These are phyloP conservation scores for Drosophila teissieri DNA, from an alignment of 1,140 invertebrate genomes.

Conservation along the genomic window DNA sequence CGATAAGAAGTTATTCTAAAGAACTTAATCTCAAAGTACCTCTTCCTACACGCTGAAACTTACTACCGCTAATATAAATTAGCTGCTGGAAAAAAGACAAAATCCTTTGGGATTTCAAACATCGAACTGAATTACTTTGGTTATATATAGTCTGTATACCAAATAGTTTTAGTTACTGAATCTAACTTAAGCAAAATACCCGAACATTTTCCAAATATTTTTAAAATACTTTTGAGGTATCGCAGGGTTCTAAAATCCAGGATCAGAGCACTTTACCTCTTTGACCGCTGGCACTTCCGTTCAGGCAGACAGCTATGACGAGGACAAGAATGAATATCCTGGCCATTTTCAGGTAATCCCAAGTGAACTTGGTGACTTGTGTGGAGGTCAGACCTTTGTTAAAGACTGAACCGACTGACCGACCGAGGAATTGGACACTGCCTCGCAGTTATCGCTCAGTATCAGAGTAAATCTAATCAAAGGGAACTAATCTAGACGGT, in stretches of 20 bases:
- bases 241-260: neutral
- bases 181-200: too few species aligned
- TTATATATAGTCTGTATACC: too few species aligned
- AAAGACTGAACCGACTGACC: conserved; percentile 45
- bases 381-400: conserved; percentile 35
- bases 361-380: conserved; percentile 15
- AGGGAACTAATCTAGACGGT: conserved; percentile 45
- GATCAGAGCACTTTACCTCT: conserved; percentile 14
- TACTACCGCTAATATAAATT: neutral
- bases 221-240: too few species aligned
- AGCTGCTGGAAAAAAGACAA: neutral
- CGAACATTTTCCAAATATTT: too few species aligned
- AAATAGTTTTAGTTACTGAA: too few species aligned
- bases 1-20: conserved; percentile 6
- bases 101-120: neutral
- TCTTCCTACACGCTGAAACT: neutral
- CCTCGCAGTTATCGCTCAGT: conserved; percentile 27
- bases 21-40: neutral
- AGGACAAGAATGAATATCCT: conserved; percentile 19
- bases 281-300: conserved; percentile 17
- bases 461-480: conserved; percentile 64
- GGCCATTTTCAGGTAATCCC: conserved; percentile 36
- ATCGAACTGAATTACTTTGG: too few species aligned
- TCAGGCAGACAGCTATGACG: conserved; percentile 13
- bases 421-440: conserved; percentile 1